These are phyloP conservation scores for Fabriciana adippe DNA, from an alignment of 2,888 invertebrate genomes.

Conservation along the genomic window DNA sequence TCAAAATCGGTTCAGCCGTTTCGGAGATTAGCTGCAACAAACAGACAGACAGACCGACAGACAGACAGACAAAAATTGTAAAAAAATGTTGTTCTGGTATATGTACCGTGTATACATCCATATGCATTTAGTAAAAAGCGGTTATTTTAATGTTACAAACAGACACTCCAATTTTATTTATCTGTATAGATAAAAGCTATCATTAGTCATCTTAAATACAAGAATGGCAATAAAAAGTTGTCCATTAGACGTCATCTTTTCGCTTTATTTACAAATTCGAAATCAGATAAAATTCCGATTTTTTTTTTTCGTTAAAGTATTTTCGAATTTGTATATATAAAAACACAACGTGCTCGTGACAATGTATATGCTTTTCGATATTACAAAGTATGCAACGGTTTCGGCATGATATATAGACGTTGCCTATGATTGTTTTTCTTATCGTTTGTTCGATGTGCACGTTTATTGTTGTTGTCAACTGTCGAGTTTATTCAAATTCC, in stretches of 20 bases:
- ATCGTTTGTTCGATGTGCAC: constrained; percentile 13
- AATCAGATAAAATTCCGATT: neutral
- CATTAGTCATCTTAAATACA: no score
- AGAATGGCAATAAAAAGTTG: no score
- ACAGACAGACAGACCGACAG: no score
- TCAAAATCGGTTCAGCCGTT: no score
- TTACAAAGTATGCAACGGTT: constrained; percentile 6
- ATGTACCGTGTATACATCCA: no score
- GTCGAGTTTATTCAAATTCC: neutral
- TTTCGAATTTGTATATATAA: constrained; percentile 15
- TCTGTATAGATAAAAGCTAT: no score
- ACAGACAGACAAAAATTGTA: no score
- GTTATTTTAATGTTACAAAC: no score
- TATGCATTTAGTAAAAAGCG: no score
- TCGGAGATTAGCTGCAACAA: no score
- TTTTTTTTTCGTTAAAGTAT: neutral
- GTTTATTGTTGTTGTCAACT: constrained; percentile 5
- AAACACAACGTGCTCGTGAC: constrained; percentile 1
- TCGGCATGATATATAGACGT: constrained; percentile 17
- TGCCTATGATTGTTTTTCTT: constrained; percentile 1
- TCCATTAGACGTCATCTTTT: neutral
- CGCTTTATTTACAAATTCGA: constrained; percentile 8
- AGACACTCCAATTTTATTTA: no score
- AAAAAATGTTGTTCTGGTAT: no score
- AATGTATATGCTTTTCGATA: constrained; percentile 7